Evolutionary conservation across 2,797 vertebrate genomes (phyloP), one percentile per base, ranked within the genome.

Genomic region (Rhinella marina): DNA sequence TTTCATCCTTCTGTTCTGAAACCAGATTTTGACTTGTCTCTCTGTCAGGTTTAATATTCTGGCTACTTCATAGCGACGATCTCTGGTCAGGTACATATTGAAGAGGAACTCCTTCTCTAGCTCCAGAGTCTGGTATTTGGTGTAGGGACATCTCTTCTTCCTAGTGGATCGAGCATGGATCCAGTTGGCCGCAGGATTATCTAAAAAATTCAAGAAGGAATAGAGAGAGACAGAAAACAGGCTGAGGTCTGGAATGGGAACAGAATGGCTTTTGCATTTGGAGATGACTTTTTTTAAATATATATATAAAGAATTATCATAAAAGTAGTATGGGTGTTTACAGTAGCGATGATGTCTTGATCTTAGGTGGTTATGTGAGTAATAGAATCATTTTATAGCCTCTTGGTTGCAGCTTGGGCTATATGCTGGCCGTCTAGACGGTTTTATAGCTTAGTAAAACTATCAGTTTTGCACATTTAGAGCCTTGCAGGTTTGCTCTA

Each of bases 401-500:
- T 94, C 92, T 92, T 93, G 41, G 93, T 94, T 94, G 94, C 95
- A 96, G 95, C 95, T 94, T 93, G 93, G 94, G 94, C 94, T 94
- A 92, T 94, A 92, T 95, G 95, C 94, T 95, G 96, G 95, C 94
- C 96, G 95, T 94, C 95, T 95, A 96, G 97, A 98, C 97, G 97
- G 96, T 98, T 99, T 99, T 98, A 99, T 99, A 97, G 98, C 97
- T 99, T 98, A 97, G 97, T 99, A 99, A 99, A 99, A 99, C 95
- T 97, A 97, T 96, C 94, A 95, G 96, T 98, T 98, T 97, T 98
- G 97, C 97, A 96, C 97, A 97, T 96, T 97, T 95, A 89, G 94
- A 97, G 96, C 95, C 96, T 94, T 96, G 95, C 97, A 96, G 96
- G 97, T 97, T 96, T 91, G 91, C 93, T 97, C 92, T 97, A 96